Evolutionary conservation across 1,140 invertebrate genomes (phyloP), one percentile per base, ranked within the genome.

Genomic region (Hypsibius dujardini): DNA sequence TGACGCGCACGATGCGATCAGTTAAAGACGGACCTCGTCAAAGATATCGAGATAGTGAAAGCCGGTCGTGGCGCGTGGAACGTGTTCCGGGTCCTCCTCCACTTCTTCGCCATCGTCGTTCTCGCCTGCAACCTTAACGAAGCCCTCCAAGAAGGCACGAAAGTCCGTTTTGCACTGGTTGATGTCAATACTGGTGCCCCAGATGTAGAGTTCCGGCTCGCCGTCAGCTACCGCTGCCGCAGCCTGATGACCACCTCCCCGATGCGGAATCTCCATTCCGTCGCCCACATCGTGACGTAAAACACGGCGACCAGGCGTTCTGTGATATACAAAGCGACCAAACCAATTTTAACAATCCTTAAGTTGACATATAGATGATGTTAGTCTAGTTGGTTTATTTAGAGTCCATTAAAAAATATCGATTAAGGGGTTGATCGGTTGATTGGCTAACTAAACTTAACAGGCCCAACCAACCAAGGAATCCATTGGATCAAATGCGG

Each of bases 121-220:
- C 0, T 88, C 85, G 60, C 86, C 84, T 0, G 85, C 84, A 76
- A 93, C 89, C 76, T 96, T 95, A 70, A 86, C 84, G 59, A 71
- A 74, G 7, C 47, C 56, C n/a, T 72, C 40, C 15, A 77, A 47
- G 69, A 77, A 77, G 7, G 69, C 42, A 75, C 89, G 87, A 77
- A 98, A 97, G 78, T 92, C 90, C 14, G 86, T 85, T 76, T 95
- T 92, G 76, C 91, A 95, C 71, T 88, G 86, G 74, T 84, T 86
- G 0, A 96, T 88, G 0, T 89, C 87, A 0, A 97, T 90, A 81
- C 95, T 90, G 1, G 94, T 97, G n/a, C 94, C 94, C 92, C 93
- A 97, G 73, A 97, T 92, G 0, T 95, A 90, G n/a, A 96, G 81
- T 75, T 94, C 89, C 0, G 90, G 89, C 14, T 85, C 89, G 71